Evolutionary conservation across 2,888 invertebrate genomes (phyloP).

Genomic region (Erpobdella octoculata): DNA sequence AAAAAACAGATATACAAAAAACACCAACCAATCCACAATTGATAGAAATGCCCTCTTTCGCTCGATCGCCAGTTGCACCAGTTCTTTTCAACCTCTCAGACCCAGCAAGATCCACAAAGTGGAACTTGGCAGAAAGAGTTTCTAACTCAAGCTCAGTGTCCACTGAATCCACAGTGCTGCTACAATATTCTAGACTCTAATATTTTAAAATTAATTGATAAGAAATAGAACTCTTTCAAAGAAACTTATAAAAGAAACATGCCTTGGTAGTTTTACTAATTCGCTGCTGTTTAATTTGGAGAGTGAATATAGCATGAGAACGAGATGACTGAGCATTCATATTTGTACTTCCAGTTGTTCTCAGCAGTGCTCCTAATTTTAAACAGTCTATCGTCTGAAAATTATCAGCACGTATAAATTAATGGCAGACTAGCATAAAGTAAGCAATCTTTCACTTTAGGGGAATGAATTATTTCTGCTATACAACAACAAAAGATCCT

Average conservation of each 20-base stretch:
- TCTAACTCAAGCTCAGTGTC: too few species aligned
- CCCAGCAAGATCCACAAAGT: slow-evolving; percentile 96
- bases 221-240: background rate
- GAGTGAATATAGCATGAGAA: slow-evolving; percentile 92
- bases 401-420: too few species aligned
- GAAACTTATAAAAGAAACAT: background rate
- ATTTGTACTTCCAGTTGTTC: slow-evolving; percentile 97
- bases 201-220: background rate
- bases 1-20: background rate
- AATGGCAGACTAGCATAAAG: too few species aligned
- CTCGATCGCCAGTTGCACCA: slow-evolving; percentile 91
- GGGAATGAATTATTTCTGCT: too few species aligned
- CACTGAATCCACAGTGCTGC: background rate
- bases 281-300: slow-evolving; percentile 77
- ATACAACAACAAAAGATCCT: too few species aligned
- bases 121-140: slow-evolving; percentile 80
- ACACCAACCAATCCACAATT: slow-evolving; percentile 75
- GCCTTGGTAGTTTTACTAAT: slow-evolving; percentile 50
- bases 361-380: slow-evolving; percentile 78
- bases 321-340: slow-evolving; percentile 96
- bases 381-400: slow-evolving; percentile 72
- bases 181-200: background rate
- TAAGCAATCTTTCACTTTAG: too few species aligned
- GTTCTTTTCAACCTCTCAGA: slow-evolving; percentile 92
- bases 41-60: slow-evolving; percentile 93